Evolutionary conservation across 2,113 vertebrate species (phyloP), one percentile per base, ranked within the genome.

Genomic region (Neolamprologus sp.): DNA sequence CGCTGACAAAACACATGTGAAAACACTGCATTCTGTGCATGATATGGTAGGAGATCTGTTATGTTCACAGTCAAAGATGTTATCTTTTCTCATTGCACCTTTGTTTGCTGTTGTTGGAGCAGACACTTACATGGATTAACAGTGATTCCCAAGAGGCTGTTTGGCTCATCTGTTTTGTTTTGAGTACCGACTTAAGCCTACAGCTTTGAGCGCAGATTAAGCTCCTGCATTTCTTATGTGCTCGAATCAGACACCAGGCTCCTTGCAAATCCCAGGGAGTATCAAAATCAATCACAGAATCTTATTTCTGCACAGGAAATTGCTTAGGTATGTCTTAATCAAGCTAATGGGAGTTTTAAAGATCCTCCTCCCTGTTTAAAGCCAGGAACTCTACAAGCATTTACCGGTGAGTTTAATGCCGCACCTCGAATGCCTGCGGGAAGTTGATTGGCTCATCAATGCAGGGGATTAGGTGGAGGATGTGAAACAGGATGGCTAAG

Each of bases 361-460:
- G 93, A 92, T 91, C 92, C 93, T 87, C 90, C 91, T 89, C 92
- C 82, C 53, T 82, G 87, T 91, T 92, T 89, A 85, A 85, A 91
- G 83, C 81, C 87, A 19, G 87, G 45, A 87, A 85, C 75, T 78
- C 82, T 31, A 23, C 55, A 37, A 75, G 86, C 87, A 47, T 90
- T 93, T 82, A 91, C 88, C 86, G 83, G 88, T 21, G 89, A 84
- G 80, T 58, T 26, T 87, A 79, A 89, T 26, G 33, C 68, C 3
- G 47, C 81, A 47, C 54, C 91, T 68, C 57, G 7, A 53, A 85
- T 54, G 90, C 80, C 92, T 68, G 91, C 81, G 86, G 91, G 94
- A 91, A 89, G 93, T 58, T 94, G 93, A 94, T 95, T 94, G 92
- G 87, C 91, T 95, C 90, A 92, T 95, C 93, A 91, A 51, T 83